Base-by-base conservation (phyloP, 2,888 invertebrate species). In the Stenchaetothrips biformis region DNA sequence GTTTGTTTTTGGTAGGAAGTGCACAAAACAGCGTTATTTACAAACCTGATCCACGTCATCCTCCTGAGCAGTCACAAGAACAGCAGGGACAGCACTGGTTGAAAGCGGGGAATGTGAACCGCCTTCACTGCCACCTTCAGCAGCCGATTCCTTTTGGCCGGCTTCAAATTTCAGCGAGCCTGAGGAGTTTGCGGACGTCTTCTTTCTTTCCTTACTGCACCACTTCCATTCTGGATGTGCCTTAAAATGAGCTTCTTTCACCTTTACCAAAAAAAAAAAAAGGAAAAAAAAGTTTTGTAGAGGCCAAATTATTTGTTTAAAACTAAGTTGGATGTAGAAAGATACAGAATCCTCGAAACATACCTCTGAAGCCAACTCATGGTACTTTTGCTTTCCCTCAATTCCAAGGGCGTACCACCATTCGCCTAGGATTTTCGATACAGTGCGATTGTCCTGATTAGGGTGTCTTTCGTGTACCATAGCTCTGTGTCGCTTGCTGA, bases 221-320 rank as follows among this genome's bases (percentile, higher is more conserved):
- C 99, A 99, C 87, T 99, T 99, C 99, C 99, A 99, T 85, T 99
- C 96, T 0, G 99, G 99, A 87, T 95, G 94, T 1, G 93, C 93
- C 85, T 92, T 96, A 87, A 96, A 97, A 86, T 97, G 97, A 21
- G 96, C 97, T 87, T 97, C 97, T 87, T 97, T 97, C 3, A 95
- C 94, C 92, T 92, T n/a, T n/a, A n/a, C n/a, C n/a, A n/a, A n/a
- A n/a, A n/a, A n/a, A n/a, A n/a, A n/a, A n/a, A n/a, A n/a, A n/a
- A n/a, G 84, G 47, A 37, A 80, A 74, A 37, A 62, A 37, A 1
- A 37, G 4, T 37, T 37, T 1, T 37, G 37, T 2, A 37, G 37
- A 37, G 4, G 37, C 37, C 37, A 37, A 37, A 2, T 37, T 37
- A n/a, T n/a, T n/a, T n/a, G 25, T 49, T 47, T 49, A 37, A 16